These are phyloP conservation scores for Craseonycteris thonglongyai DNA, from an alignment of 2,113 vertebrate genomes.

Conservation along the genomic window DNA sequence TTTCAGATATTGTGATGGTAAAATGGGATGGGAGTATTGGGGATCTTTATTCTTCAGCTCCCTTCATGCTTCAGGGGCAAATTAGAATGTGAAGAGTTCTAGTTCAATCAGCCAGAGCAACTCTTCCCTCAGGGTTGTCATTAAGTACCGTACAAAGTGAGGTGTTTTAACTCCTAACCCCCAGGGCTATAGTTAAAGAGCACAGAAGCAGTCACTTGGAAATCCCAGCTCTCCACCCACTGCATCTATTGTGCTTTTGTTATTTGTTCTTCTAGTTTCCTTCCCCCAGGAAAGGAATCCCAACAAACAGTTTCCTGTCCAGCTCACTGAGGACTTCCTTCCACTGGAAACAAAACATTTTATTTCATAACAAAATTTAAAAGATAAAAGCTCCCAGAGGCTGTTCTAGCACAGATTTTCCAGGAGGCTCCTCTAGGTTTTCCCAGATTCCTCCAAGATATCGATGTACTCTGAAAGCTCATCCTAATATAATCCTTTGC, in stretches of 20 bases:
- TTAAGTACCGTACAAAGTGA: neutral
- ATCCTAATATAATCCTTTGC: neutral
- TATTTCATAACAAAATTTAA: neutral
- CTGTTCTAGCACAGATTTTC: neutral
- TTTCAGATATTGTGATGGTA: neutral
- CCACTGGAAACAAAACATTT: neutral
- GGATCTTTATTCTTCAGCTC: neutral
- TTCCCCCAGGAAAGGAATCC: neutral
- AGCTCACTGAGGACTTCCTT: neutral
- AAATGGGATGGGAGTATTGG: neutral
- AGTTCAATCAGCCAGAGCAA: neutral
- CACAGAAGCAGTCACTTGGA: neutral
- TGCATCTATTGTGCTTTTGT: neutral
- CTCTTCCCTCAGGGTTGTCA: neutral
- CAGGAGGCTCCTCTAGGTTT: neutral
- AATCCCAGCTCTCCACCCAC: neutral
- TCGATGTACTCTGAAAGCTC: neutral
- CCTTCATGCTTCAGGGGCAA: neutral
- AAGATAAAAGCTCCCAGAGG: neutral
- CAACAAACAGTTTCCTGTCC: neutral
- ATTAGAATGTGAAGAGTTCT: neutral
- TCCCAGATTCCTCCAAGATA: neutral
- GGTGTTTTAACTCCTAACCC: neutral
- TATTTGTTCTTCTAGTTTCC: neutral
- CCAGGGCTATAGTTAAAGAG: neutral